Evolutionary conservation across 2,113 vertebrate species (phyloP).

Genomic region (Bos javanicus): DNA sequence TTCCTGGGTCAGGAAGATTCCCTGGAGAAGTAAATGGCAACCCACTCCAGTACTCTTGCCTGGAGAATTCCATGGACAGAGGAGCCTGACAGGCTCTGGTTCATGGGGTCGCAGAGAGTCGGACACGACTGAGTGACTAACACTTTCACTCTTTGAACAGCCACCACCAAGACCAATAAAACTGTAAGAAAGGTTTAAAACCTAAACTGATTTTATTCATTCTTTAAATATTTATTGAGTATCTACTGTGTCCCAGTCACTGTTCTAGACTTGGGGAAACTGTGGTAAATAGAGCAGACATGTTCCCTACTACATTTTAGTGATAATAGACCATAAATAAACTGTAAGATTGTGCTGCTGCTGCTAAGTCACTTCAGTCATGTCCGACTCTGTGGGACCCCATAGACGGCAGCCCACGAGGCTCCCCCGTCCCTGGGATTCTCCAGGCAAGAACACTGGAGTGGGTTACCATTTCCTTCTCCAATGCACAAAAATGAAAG

Average conservation of each 20-base stretch:
- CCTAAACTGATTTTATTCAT: not conserved
- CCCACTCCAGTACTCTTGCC: no score
- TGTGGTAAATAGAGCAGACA: not conserved
- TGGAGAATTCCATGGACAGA: no score
- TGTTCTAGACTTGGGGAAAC: not conserved
- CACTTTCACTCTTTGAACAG: not conserved
- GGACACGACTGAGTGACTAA: not conserved
- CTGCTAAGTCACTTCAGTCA: no score
- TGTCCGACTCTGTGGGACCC: no score
- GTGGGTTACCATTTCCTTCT: no score
- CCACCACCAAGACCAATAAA: not conserved
- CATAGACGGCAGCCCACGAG: no score
- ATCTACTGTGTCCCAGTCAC: not conserved
- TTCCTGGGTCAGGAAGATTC: no score
- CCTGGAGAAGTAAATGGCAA: no score
- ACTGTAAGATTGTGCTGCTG: not conserved
- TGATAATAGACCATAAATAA: not conserved
- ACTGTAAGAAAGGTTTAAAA: slow-evolving; percentile 2
- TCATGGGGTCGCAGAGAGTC: not conserved
- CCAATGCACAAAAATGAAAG: no score
- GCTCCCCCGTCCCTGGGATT: no score
- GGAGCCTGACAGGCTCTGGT: not conserved
- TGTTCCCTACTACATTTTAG: not conserved
- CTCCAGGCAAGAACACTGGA: no score
- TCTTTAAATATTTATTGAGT: not conserved